Evolutionary conservation across 2,888 invertebrate genomes (phyloP), one percentile per base, ranked within the genome.

Genomic region (Pyrrhia umbra): DNA sequence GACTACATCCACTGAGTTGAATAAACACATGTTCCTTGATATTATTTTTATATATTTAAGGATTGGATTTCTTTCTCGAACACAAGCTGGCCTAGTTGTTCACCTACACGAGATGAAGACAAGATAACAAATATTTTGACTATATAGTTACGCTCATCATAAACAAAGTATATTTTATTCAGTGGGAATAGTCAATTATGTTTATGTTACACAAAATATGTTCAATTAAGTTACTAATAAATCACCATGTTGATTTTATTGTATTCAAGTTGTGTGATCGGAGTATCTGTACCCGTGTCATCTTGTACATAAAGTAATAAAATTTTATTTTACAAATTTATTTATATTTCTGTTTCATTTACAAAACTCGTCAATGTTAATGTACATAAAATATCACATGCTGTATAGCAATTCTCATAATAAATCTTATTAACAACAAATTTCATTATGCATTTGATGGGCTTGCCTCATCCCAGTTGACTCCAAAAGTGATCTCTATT

Each of bases 401-500:
- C 18, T 21, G 54, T 45, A 37, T 20, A 55, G 50, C 15, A 72
- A 45, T 59, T 49, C 13, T 13, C 49, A 59, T 71, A 1, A 50
- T 30, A 16, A 16, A 57, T 69, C 1, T 58, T 49, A 20, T 1
- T 23, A 43, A 30, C 30, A 40, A n/a, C 8, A 25, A 23, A 49
- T 15, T 30, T 25, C 9, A 25, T 16, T 40, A 40, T 15, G n/a
- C 2, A 25, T 25, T 27, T 42, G 3, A 49, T 30, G 67, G 73
- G 27, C 74, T 78, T 27, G 49, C 50, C 6, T 40, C 77, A n/a
- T 95, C 95, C 95, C 95, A 96, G 81, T 96, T 95, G 46, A 96
- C 96, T 64, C 90, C 90, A 86, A 98, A 97, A 85, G 97, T 96
- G 49, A 98, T 97, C 20, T 96, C 94, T 78, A 98, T 96, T 88